Evolutionary conservation across 2,797 vertebrate genomes (phyloP).

Genomic region (Poecilia velifera): DNA sequence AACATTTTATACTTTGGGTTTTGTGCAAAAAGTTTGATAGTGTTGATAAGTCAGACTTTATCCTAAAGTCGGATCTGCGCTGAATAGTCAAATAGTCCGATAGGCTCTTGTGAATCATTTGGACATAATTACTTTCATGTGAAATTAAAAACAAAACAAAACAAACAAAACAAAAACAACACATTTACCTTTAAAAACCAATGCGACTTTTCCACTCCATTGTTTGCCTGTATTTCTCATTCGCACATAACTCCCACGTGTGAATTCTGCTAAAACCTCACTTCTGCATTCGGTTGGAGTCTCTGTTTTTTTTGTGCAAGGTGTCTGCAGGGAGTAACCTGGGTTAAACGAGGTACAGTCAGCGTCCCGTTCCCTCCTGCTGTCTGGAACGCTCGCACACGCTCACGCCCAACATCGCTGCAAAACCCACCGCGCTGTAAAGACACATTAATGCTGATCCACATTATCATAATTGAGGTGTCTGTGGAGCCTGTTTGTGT

Average conservation of each 20-base stretch:
- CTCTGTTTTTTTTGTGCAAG: constrained; percentile 11
- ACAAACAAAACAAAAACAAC: not conserved
- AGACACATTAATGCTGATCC: constrained; percentile 77
- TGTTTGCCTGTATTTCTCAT: constrained; percentile 14
- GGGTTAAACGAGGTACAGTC: constrained; percentile 67
- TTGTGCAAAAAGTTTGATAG: not conserved
- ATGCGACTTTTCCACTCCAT: constrained; percentile 5
- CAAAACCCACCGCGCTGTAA: constrained; percentile 63
- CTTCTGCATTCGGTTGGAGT: not conserved
- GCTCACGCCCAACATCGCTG: constrained; percentile 46
- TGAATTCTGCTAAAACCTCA: constrained; percentile 13
- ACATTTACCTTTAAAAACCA: constrained; percentile 1
- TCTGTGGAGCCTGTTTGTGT: constrained; percentile 72
- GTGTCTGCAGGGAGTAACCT: constrained; percentile 46
- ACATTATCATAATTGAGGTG: constrained; percentile 84
- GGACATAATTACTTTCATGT: not conserved
- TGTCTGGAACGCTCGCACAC: constrained; percentile 61
- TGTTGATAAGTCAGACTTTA: not conserved
- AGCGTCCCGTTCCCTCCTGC: constrained; percentile 45
- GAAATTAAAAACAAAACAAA: too few relatives aligned
- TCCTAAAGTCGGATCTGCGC: not conserved
- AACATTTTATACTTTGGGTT: not conserved
- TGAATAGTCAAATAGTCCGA: not conserved
- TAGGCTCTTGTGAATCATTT: not conserved
- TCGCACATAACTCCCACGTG: not conserved